Base-by-base conservation (phyloP, 1,140 invertebrate genomes). In the roundworm (Caenorhabditis elegans) region DNA sequence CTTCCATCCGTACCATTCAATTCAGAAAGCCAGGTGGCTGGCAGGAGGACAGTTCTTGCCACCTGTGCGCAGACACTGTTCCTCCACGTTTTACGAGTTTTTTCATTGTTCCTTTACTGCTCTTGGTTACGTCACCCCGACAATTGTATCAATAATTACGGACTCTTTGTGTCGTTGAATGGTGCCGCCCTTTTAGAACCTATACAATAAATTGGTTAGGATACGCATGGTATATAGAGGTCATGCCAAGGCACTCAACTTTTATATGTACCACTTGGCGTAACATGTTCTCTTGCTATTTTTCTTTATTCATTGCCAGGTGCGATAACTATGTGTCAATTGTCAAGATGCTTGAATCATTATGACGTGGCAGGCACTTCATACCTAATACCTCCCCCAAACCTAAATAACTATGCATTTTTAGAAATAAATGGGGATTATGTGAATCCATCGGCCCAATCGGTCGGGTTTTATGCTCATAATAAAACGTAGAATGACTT, bases 121-220 rank as follows among this genome's bases (percentile, higher is more conserved):
- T 5, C 31, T 31, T 39, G 60, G 34, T 70, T 70, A n/a, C 60
- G 60, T 70, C 60, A 70, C 34, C 10, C 60, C 17, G 17, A 39
- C 60, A 70, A 70, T 70, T 70, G 60, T 70, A 70, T 70, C 60
- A 70, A 39, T 70, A 70, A 70, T 70, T 70, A 70, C 34, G 60
- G 34, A 22, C 34, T 43, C 34, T 70, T 70, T 70, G 60, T 70
- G 34, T 43, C 39, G 15, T 5, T 8, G 26, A 34, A 43, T 3
- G n/a, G 19, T n/a, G 31, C 26, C 28, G n/a, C 28, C 26, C 28
- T 60, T 17, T 24, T 17, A 3, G 60, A 34, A 34, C 55, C 26
- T 26, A n/a, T 22, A 70, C 60, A 70, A 39, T 70, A 70, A 70
- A 70, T 34, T 70, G 60, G 34, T 70, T 70, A 70, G 60, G 60